A percentile compares a stretch with the other conserved stretches of the same genome.
These are phyloP conservation scores for Myxocyprinus asiaticus DNA, from an alignment of 2,113 vertebrate species.

Conservation along the genomic window DNA sequence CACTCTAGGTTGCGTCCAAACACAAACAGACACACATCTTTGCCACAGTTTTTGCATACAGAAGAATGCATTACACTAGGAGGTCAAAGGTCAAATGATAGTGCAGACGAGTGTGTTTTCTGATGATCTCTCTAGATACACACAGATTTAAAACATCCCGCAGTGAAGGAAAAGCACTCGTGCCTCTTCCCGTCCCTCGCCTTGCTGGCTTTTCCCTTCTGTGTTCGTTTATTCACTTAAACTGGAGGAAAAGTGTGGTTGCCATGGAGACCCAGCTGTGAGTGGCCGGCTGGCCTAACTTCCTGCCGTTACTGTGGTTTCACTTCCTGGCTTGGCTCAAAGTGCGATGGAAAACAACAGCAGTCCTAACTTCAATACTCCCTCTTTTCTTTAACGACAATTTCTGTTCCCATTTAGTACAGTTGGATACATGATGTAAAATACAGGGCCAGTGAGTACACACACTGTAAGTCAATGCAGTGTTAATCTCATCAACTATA, in stretches of 20 bases:
- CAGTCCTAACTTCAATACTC: constrained; percentile 54
- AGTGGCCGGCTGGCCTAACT: constrained; percentile 58
- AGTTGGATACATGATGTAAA: too few relatives aligned
- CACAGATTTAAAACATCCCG: neutral
- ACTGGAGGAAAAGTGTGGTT: constrained; percentile 22
- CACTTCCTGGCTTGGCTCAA: constrained; percentile 64
- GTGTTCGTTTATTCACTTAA: neutral
- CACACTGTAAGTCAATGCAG: too few relatives aligned
- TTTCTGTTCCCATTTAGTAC: too few relatives aligned
- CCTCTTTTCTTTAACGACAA: constrained; percentile 33
- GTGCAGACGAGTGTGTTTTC: neutral
- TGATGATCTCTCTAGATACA: too few relatives aligned
- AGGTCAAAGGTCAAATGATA: neutral
- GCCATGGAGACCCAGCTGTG: constrained; percentile 53
- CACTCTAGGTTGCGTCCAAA: neutral
- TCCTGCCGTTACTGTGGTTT: constrained; percentile 66
- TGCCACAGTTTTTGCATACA: neutral
- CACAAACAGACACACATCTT: neutral
- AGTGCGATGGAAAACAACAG: constrained; percentile 59
- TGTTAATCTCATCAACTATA: too few relatives aligned
- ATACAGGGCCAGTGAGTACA: too few relatives aligned
- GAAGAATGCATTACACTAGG: neutral
- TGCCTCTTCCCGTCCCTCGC: neutral
- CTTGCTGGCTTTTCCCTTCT: neutral
- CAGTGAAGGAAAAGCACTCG: too few relatives aligned